Conservation (phyloP, 2,888 invertebrate genomes). For the Cylloceria caligata region DNA sequence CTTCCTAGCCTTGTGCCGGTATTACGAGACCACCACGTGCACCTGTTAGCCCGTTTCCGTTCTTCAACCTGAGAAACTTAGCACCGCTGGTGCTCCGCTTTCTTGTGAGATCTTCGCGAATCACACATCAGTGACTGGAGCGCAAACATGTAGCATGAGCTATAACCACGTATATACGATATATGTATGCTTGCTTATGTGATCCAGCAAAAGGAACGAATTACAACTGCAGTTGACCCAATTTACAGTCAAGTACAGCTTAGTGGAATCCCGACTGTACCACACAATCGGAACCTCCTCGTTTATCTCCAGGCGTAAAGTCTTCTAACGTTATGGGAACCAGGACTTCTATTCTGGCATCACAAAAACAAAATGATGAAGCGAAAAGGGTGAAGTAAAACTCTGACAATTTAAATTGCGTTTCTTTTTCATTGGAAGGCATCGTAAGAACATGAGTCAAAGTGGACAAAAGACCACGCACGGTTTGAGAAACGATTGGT, state of each 20-base stretch:
- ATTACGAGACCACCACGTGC: constrained; percentile 43
- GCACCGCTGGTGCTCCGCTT: constrained; percentile 61
- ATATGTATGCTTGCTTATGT: constrained; percentile 1
- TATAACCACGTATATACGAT: constrained; percentile 2
- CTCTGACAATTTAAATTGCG: constrained; percentile 22
- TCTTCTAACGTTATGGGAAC: constrained; percentile 4
- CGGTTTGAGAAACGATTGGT: constrained; percentile 56
- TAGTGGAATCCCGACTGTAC: constrained; percentile 9
- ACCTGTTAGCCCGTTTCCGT: constrained; percentile 71
- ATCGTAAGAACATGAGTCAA: constrained; percentile 31
- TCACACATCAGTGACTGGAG: constrained; percentile 19
- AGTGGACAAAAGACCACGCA: constrained; percentile 51
- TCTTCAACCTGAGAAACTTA: constrained; percentile 56
- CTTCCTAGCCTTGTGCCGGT: constrained; percentile 61
- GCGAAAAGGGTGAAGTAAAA: not conserved
- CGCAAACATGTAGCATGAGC: constrained; percentile 5
- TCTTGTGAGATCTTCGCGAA: constrained; percentile 62
- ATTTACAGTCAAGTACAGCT: constrained; percentile 41
- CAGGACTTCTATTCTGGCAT: not conserved
- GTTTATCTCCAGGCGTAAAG: not conserved
- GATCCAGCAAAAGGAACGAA: constrained; percentile 51
- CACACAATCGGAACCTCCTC: not conserved
- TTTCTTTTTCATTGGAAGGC: constrained; percentile 51
- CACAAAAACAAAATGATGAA: not conserved
- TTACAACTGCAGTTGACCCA: constrained; percentile 62